Conservation (phyloP, 1,140 invertebrate genomes). For the Eumeta japonica region DNA sequence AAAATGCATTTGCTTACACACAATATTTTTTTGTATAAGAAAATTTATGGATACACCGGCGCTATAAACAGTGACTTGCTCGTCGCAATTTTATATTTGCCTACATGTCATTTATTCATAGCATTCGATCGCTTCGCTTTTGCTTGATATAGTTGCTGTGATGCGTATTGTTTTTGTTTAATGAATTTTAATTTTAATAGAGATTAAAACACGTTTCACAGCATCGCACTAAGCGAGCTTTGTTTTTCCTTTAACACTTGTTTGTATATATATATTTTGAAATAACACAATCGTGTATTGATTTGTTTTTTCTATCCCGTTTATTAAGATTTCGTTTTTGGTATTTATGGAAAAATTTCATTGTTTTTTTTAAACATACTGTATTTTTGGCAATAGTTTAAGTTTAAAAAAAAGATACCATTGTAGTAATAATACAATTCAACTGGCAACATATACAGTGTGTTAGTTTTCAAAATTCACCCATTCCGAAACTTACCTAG, state of each 20-base stretch:
- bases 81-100: too few relatives aligned
- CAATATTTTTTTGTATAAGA: constrained; percentile 24
- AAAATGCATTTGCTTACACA: too few relatives aligned
- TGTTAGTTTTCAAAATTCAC: background rate
- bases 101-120: too few relatives aligned
- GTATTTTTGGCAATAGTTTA: background rate
- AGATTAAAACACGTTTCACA: constrained; percentile 28
- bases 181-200: constrained; percentile 13
- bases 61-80: too few relatives aligned
- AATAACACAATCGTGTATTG: too few relatives aligned
- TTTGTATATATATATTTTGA: constrained; percentile 47
- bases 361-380: too few relatives aligned
- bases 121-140: constrained; percentile 51
- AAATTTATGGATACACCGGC: too few relatives aligned
- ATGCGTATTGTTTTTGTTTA: constrained; percentile 38
- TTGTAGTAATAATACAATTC: constrained; percentile 8
- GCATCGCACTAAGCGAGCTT: constrained; percentile 43
- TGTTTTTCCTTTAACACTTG: constrained; percentile 50
- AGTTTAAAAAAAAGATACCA: background rate
- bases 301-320: constrained; percentile 25
- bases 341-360: background rate
- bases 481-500: constrained; percentile 8
- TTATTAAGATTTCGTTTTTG: constrained; percentile 1
- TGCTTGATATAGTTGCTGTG: constrained; percentile 49
- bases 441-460: constrained; percentile 13